Evolutionary conservation across 2,888 invertebrate species (phyloP), one percentile per base, ranked within the genome.

Genomic region (Eristalinus aeneus): DNA sequence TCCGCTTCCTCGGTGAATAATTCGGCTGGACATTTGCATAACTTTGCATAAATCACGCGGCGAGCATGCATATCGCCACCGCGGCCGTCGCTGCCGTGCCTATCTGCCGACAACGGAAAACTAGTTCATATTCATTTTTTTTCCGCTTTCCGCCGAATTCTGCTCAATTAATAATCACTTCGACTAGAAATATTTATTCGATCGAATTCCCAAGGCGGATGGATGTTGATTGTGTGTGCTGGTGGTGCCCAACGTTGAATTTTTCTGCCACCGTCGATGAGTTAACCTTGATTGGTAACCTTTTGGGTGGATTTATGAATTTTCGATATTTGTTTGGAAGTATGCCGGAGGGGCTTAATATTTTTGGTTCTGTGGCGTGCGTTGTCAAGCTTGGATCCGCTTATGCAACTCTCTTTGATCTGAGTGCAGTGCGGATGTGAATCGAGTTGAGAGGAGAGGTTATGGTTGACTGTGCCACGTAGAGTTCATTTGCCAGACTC

Each of bases 81-180:
- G 27, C 2, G 27, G 27, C 11, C 16, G 39, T 16, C 20, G 65
- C 6, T 31, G n/a, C 54, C 39, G 39, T 46, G 39, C n/a, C 20
- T 58, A 22, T 67, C 31, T 16, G 22, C 39, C 65, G 36, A 56
- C 32, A 82, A 39, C 5, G 11, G 9, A 27, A 78, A 83, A 83
- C 83, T 83, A 83, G 83, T 83, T 83, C 83, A 83, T 72, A 82
- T 58, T 68, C 22, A 16, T 54, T 46, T 36, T 11, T 54, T 23
- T 64, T 31, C 71, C 12, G 4, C 4, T 5, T 9, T 5, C n/a
- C 1, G n/a, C 9, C 31, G 31, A 63, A 46, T 27, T 39, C 54
- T 54, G 16, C 54, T 65, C 60, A 32, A 61, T 76, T 34, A 72
- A 82, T 75, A 71, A 64, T 71, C 58, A 46, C 56, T 56, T 56